Conservation (phyloP, 2,113 vertebrate genomes). For the Tragelaphus strepsiceros region DNA sequence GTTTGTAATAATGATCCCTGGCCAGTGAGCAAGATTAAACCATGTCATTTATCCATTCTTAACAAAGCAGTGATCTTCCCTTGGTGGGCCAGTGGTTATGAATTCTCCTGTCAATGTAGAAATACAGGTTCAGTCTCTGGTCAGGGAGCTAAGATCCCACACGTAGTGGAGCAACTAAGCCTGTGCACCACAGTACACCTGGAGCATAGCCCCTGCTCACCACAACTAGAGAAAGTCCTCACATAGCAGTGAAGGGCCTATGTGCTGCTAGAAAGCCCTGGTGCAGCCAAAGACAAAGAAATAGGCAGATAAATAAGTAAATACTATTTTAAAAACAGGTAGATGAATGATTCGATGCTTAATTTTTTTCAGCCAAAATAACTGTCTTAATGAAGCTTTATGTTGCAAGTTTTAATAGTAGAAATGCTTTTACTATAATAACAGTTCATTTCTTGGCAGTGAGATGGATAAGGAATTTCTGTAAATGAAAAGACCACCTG, state of each 20-base stretch:
- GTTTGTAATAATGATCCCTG: accelerated
- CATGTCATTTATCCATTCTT: not conserved
- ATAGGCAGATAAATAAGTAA: not conserved
- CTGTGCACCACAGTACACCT: not conserved
- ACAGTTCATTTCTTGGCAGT: not conserved
- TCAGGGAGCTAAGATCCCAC: not conserved
- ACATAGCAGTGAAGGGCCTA: too few species aligned
- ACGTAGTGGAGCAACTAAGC: not conserved
- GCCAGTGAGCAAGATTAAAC: not conserved
- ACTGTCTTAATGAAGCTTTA: not conserved
- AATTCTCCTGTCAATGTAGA: not conserved
- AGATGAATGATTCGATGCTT: not conserved
- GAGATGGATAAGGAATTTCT: not conserved
- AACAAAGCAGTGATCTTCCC: not conserved
- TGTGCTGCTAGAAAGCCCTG: not conserved
- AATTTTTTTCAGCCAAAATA: not conserved
- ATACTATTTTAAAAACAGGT: not conserved
- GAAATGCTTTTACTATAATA: not conserved
- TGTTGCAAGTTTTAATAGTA: not conserved
- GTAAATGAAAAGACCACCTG: not conserved
- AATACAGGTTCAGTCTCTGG: not conserved
- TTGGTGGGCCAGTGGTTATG: not conserved
- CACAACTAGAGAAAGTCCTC: not conserved
- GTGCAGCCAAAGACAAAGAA: not conserved
- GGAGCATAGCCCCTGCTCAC: not conserved